A percentile compares a stretch with the other conserved stretches of the same genome.
Evolutionary conservation across 2,888 invertebrate species (phyloP).

Genomic region (Marasmarcha lunaedactyla): DNA sequence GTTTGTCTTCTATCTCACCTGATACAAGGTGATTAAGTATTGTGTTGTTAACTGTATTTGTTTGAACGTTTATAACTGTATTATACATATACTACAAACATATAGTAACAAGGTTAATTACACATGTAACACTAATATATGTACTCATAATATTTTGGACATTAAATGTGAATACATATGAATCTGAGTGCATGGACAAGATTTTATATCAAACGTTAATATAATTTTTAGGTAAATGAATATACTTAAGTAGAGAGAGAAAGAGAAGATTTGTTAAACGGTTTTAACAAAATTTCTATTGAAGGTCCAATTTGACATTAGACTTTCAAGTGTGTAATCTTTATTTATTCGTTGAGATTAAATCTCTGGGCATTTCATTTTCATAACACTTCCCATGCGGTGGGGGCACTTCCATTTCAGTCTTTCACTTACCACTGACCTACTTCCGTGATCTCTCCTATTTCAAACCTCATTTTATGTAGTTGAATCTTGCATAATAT

Average conservation of each 20-base stretch:
- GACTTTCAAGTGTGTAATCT: constrained; percentile 22
- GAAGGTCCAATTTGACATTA: constrained; percentile 42
- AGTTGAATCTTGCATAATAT: constrained; percentile 22
- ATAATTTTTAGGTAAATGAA: not conserved
- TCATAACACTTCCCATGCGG: constrained; percentile 13
- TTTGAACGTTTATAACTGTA: too few species aligned
- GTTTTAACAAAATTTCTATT: constrained; percentile 15
- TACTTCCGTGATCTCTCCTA: constrained; percentile 45
- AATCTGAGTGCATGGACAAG: too few species aligned
- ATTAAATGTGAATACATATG: too few species aligned
- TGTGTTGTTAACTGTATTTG: too few species aligned
- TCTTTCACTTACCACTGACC: constrained; percentile 30
- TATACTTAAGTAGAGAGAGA: constrained; percentile 16
- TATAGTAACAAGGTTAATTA: too few species aligned
- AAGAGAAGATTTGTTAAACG: constrained; percentile 9
- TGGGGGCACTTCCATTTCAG: constrained; percentile 32
- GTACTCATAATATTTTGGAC: too few species aligned
- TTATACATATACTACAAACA: too few species aligned
- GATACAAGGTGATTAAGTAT: too few species aligned
- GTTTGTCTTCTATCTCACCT: too few species aligned
- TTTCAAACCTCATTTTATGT: constrained; percentile 48
- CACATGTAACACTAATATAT: too few species aligned
- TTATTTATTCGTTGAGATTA: constrained; percentile 22
- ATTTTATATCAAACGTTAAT: too few species aligned
- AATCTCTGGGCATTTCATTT: constrained; percentile 27